These are phyloP conservation scores for Sinocyclocheilus grahami DNA, from an alignment of 2,113 vertebrate genomes.

Conservation along the genomic window DNA sequence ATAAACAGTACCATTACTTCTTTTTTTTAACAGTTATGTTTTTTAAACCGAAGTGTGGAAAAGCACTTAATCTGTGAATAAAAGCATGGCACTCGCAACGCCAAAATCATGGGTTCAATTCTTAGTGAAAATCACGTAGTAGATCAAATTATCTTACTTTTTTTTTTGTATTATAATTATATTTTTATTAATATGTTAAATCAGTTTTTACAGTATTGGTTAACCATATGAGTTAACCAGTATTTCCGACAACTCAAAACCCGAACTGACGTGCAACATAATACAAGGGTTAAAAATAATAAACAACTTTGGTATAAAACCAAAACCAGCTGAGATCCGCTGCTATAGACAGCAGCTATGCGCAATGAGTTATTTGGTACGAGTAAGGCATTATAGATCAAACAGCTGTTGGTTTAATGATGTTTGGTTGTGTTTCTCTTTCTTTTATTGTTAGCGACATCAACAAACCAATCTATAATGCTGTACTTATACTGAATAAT, in stretches of 20 bases:
- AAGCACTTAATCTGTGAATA: background rate
- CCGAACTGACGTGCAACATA: background rate
- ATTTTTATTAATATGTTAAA: no score
- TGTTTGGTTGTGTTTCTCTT: constrained; percentile 14
- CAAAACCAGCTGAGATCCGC: constrained; percentile 22
- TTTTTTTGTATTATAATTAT: no score
- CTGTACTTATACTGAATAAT: constrained; percentile 27
- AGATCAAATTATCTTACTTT: no score
- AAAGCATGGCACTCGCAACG: background rate
- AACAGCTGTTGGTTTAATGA: constrained; percentile 33
- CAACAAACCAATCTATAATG: constrained; percentile 48
- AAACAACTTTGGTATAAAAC: no score
- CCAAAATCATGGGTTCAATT: no score
- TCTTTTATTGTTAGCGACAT: constrained; percentile 39
- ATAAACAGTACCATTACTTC: background rate
- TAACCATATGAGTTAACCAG: background rate
- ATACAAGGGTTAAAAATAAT: background rate
- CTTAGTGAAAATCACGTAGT: no score
- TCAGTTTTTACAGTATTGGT: no score
- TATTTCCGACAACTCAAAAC: background rate
- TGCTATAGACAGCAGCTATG: background rate
- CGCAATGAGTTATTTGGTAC: background rate
- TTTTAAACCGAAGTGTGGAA: background rate
- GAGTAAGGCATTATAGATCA: constrained; percentile 43
- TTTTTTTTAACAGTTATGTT: background rate